Evolutionary conservation across 2,888 invertebrate species (phyloP).

Genomic region (Ceratothoa steindachneri): DNA sequence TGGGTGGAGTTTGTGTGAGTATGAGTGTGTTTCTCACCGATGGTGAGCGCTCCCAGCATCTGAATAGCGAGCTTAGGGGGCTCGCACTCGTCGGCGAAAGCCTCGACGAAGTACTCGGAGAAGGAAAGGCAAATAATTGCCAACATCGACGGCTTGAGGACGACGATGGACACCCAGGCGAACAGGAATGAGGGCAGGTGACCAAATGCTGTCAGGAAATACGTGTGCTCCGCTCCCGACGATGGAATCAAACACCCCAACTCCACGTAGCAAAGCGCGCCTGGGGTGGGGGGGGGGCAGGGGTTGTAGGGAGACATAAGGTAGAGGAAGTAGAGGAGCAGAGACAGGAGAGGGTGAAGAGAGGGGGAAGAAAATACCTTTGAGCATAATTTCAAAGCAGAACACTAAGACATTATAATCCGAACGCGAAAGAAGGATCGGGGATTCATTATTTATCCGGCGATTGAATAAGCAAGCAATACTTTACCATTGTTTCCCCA

Average conservation of each 20-base stretch:
- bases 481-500: too few relatives aligned
- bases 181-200: conserved; percentile 86
- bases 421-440: too few relatives aligned
- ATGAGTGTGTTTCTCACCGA: conserved; percentile 67
- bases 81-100: conserved; percentile 79
- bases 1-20: too few relatives aligned
- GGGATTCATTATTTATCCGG: too few relatives aligned
- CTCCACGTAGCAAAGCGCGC: conserved; percentile 89
- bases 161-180: conserved; percentile 88
- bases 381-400: too few relatives aligned
- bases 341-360: not conserved
- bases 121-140: conserved; percentile 89
- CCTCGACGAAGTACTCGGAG: conserved; percentile 88
- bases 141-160: conserved; percentile 89
- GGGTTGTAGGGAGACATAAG: too few relatives aligned
- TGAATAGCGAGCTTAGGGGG: conserved; percentile 78
- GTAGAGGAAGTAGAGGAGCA: not conserved
- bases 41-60: conserved; percentile 79
- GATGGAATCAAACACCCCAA: conserved; percentile 92
- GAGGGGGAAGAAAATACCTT: too few relatives aligned
- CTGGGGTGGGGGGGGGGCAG: too few relatives aligned
- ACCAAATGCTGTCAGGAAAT: conserved; percentile 92
- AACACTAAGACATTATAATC: too few relatives aligned
- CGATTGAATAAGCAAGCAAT: too few relatives aligned
- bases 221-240: conserved; percentile 91